Percentiles rank a stretch among this genome's conserved stretches.
These are phyloP conservation scores for Chironomus striatipennis DNA, from an alignment of 1,140 invertebrate genomes.

Conservation along the genomic window DNA sequence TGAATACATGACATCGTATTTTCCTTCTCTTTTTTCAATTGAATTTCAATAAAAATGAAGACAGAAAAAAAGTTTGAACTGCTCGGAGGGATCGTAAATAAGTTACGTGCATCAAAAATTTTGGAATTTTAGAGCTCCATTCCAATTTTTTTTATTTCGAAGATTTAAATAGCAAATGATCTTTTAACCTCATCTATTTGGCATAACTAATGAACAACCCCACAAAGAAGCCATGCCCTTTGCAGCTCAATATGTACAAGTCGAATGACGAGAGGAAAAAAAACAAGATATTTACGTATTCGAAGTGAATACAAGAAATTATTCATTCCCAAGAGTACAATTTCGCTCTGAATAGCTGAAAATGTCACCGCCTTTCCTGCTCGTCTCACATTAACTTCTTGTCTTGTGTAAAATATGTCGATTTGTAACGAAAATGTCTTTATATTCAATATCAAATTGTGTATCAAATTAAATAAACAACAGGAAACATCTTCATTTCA, in stretches of 20 bases:
- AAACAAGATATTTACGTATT: background rate
- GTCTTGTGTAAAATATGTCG: constrained; percentile 19
- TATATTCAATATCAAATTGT: constrained; percentile 17
- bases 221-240: background rate
- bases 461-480: constrained; percentile 23
- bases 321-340: constrained; percentile 14
- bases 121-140: no score
- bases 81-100: background rate
- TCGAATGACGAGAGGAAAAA: background rate
- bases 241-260: background rate
- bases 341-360: constrained; percentile 2
- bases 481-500: constrained; percentile 8
- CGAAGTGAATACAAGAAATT: constrained; percentile 3
- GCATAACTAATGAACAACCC: no score
- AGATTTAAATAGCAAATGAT: no score
- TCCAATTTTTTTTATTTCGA: no score
- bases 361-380: constrained; percentile 19
- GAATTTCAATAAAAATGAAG: constrained; percentile 2
- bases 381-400: background rate
- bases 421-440: constrained; percentile 21
- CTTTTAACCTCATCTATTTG: no score
- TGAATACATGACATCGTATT: constrained; percentile 1
- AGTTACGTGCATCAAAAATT: no score
- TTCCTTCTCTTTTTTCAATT: background rate
- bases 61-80: constrained; percentile 1